Evolutionary conservation across 2,888 invertebrate genomes (phyloP).

Genomic region (Dichetophora obliterata): DNA sequence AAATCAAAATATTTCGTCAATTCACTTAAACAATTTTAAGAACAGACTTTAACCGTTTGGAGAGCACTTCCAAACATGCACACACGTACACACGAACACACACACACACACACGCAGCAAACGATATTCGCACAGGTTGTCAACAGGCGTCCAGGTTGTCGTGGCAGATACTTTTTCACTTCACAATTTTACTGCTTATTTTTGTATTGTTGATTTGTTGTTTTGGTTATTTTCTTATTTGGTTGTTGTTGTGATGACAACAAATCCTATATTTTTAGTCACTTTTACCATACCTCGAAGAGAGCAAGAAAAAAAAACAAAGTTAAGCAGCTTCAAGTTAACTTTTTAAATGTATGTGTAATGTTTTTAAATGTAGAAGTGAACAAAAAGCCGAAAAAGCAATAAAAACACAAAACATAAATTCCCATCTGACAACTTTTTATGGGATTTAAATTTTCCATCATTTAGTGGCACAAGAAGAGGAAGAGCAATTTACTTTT

Average conservation of each 20-base stretch:
- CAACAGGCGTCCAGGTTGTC: constrained; percentile 20
- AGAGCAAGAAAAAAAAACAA: background rate
- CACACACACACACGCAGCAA: background rate
- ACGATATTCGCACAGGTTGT: constrained; percentile 21
- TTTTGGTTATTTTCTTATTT: constrained; percentile 15
- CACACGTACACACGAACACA: background rate
- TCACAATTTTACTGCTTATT: constrained; percentile 25
- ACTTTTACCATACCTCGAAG: constrained; percentile 38
- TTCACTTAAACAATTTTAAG: constrained; percentile 1
- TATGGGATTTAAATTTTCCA: background rate
- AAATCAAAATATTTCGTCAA: constrained; percentile 22
- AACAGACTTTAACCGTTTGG: background rate
- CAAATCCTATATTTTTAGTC: constrained; percentile 49
- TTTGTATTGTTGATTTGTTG: constrained; percentile 36
- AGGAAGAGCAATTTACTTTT: background rate
- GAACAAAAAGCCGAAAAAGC: background rate
- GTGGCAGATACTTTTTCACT: background rate
- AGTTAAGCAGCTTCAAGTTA: constrained; percentile 20
- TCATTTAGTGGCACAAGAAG: background rate
- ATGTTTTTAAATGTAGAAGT: background rate
- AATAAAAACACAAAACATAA: background rate
- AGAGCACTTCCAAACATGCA: background rate
- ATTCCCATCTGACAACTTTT: background rate
- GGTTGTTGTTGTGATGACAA: constrained; percentile 45
- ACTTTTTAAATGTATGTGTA: background rate